Percentiles rank a stretch among this genome's conserved stretches.
phyloP scores from a whole-genome alignment of 2,888 invertebrate species.

The Cenopis cana region DNA sequence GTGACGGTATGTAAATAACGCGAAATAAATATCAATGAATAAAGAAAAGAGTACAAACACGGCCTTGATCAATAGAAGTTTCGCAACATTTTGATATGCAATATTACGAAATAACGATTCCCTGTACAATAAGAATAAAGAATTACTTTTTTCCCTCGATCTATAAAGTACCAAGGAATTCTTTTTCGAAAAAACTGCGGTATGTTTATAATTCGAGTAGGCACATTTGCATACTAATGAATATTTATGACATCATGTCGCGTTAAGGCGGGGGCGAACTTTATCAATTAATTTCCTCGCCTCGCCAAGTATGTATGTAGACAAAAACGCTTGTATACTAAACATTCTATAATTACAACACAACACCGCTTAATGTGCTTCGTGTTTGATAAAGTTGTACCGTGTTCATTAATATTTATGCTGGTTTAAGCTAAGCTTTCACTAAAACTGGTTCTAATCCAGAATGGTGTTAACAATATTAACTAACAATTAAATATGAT shows the following conservation, averaged over 20 bases:
- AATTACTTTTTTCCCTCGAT: slow-evolving; percentile 24
- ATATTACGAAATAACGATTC: slow-evolving; percentile 19
- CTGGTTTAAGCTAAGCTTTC: not conserved
- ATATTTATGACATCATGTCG: slow-evolving; percentile 57
- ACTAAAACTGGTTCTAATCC: not conserved
- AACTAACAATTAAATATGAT: not conserved
- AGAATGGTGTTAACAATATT: not conserved
- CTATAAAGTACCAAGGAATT: slow-evolving; percentile 24
- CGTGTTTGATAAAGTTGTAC: slow-evolving; percentile 32
- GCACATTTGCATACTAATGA: slow-evolving; percentile 56
- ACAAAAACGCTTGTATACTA: slow-evolving; percentile 54
- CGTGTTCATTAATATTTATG: slow-evolving; percentile 27
- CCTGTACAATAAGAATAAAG: slow-evolving; percentile 25
- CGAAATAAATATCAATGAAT: slow-evolving; percentile 76
- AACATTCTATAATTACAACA: slow-evolving; percentile 50
- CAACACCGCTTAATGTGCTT: slow-evolving; percentile 35
- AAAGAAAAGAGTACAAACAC: too few relatives aligned
- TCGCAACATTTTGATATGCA: slow-evolving; percentile 1
- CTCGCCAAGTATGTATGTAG: slow-evolving; percentile 49
- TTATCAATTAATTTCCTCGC: slow-evolving; percentile 47
- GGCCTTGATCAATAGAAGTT: too few relatives aligned
- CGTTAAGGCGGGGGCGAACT: slow-evolving; percentile 44
- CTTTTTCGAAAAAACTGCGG: slow-evolving; percentile 37
- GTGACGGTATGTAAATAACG: slow-evolving; percentile 75
- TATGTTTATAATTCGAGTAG: slow-evolving; percentile 46